phyloP scores from a whole-genome alignment of 2,888 invertebrate genomes.

The Chrysodeixis includens region DNA sequence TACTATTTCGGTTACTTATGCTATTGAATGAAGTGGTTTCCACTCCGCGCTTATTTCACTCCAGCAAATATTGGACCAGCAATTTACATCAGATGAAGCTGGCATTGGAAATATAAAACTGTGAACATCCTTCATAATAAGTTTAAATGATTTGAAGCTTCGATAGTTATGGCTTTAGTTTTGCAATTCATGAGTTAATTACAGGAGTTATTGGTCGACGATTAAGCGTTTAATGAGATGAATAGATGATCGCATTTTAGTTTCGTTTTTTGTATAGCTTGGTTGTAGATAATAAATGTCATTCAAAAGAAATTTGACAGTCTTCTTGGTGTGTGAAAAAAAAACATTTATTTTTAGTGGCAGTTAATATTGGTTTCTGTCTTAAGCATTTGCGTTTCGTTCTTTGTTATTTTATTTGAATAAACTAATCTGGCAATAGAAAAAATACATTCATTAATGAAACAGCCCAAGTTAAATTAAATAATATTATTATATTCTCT shows the following conservation, averaged over 20 bases:
- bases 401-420: too few relatives aligned
- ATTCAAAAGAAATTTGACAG: too few relatives aligned
- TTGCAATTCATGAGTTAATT: background rate
- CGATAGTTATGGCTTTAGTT: background rate
- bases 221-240: background rate
- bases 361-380: too few relatives aligned
- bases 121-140: background rate
- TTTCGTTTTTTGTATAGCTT: background rate
- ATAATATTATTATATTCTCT: too few relatives aligned
- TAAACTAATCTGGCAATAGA: too few relatives aligned
- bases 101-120: background rate
- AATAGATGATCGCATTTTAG: background rate
- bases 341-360: too few relatives aligned
- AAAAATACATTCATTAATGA: too few relatives aligned
- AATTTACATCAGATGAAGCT: background rate
- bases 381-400: too few relatives aligned
- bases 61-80: background rate
- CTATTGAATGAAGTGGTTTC: background rate
- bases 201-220: background rate
- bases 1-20: background rate
- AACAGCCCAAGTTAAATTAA: too few relatives aligned
- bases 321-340: too few relatives aligned
- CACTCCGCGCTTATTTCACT: background rate
- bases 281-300: background rate
- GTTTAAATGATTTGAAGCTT: constrained; percentile 1